Evolutionary conservation across 2,888 invertebrate genomes (phyloP), one percentile per base, ranked within the genome.

Genomic region (Sclerodermus sp.): DNA sequence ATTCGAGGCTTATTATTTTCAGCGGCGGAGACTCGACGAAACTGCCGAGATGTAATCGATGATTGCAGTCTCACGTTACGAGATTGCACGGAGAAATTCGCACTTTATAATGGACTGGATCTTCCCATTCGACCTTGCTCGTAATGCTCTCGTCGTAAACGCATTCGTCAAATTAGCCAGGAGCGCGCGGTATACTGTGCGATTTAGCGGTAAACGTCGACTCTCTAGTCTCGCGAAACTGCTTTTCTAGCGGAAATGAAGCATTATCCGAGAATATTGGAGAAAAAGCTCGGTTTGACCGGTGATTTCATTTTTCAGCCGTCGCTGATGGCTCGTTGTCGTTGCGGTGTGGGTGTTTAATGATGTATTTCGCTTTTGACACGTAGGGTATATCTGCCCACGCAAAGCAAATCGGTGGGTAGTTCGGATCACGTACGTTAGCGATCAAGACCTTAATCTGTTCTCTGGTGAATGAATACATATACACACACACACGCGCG

Each of bases 51-150:
- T 34, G n/a, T 12, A 13, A 34, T 38, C 42, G 40, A 43, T 53
- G 58, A 68, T 64, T 68, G 65, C 62, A 43, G 49, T 68, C 64
- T 47, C 60, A 55, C 64, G 67, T 67, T 60, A 45, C 47, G 50
- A 59, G 64, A 65, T 67, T 66, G 53, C 48, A 23, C 38, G 42
- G 46, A 56, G 58, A 60, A 60, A 55, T 58, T 56, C 45, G 52
- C 60, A 53, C 55, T 67, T 64, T 67, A 67, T 62, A 58, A 58
- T 56, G 55, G 23, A 3, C 23, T 23, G 23, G 23, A 23, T 23
- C 3, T 23, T 5, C 23, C 23, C 23, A 8, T 23, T 23, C 23
- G 23, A 23, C 23, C 23, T 23, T 23, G 23, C 3, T 23, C 4
- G 8, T 3, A 3, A 23, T 8, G 8, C 8, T 5, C 3, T 23